These are phyloP conservation scores for Drosophila borealis DNA, from an alignment of 2,888 invertebrate genomes.

Conservation along the genomic window DNA sequence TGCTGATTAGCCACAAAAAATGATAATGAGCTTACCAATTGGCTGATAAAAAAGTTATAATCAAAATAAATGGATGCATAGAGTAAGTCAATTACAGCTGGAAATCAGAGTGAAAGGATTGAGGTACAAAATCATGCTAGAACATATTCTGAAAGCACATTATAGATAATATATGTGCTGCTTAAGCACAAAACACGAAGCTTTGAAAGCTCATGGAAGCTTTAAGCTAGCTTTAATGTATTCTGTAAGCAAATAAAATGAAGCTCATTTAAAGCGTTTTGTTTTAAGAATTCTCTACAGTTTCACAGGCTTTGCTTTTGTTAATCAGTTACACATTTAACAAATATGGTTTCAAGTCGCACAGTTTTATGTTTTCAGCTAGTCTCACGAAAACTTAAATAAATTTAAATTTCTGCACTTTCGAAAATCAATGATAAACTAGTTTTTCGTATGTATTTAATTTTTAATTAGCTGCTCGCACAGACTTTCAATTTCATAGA, in stretches of 20 bases:
- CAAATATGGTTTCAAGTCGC: neutral
- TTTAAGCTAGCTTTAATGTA: neutral
- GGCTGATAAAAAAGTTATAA: slow-evolving; percentile 6
- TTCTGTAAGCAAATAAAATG: too few species aligned
- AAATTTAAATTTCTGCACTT: slow-evolving; percentile 9
- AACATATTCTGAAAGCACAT: neutral
- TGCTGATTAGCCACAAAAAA: slow-evolving; percentile 48
- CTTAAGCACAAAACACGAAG: neutral
- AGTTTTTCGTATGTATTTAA: slow-evolving; percentile 18
- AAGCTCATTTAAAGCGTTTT: neutral
- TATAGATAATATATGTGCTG: neutral
- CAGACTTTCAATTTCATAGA: slow-evolving; percentile 16
- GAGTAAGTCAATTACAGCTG: slow-evolving; percentile 20
- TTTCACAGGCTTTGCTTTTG: too few species aligned
- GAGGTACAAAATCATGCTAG: neutral
- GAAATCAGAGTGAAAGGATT: slow-evolving; percentile 3
- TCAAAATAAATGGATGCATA: slow-evolving; percentile 3
- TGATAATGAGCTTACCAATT: slow-evolving; percentile 36
- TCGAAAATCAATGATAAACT: slow-evolving; percentile 13
- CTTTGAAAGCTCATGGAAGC: neutral
- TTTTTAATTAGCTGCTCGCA: slow-evolving; percentile 18
- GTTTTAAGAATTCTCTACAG: too few species aligned
- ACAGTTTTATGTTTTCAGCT: neutral
- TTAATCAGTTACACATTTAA: too few species aligned
- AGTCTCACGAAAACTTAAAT: neutral